Evolutionary conservation across 1,140 invertebrate species (phyloP).

Genomic region (Dolichoris vasculosae): DNA sequence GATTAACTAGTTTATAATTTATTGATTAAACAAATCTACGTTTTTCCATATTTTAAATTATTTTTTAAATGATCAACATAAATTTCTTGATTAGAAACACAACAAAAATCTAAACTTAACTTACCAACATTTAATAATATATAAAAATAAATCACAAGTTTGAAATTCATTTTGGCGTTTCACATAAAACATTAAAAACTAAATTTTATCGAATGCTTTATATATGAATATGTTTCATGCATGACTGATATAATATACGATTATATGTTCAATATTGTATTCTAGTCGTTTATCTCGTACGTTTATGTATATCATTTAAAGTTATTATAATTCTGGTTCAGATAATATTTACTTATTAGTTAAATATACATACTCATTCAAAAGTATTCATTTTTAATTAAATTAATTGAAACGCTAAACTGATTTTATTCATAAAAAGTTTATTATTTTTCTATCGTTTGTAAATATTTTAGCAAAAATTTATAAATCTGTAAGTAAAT

Average conservation of each 20-base stretch:
- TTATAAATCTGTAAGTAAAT: neutral
- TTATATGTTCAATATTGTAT: neutral
- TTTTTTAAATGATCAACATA: no score
- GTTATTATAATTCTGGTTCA: neutral
- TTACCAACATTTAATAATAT: constrained; percentile 1
- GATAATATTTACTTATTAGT: constrained; percentile 10
- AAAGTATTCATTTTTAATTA: neutral
- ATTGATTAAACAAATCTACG: no score
- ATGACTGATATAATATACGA: neutral
- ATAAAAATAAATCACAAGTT: constrained; percentile 3
- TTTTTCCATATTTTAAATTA: no score
- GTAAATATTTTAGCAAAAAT: neutral
- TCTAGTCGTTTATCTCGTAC: neutral
- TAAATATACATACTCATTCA: neutral
- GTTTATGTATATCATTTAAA: neutral
- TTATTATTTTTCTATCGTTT: neutral
- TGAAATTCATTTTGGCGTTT: neutral
- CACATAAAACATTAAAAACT: neutral
- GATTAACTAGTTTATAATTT: no score
- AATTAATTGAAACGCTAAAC: constrained; percentile 1
- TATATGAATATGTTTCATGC: neutral
- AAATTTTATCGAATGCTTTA: neutral
- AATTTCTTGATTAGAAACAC: neutral
- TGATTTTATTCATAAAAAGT: neutral
- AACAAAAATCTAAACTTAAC: neutral